A percentile compares a stretch with the other conserved stretches of the same genome.
Evolutionary conservation across 2,797 vertebrate genomes (phyloP).

Genomic region (Champsocephalus gunnari): DNA sequence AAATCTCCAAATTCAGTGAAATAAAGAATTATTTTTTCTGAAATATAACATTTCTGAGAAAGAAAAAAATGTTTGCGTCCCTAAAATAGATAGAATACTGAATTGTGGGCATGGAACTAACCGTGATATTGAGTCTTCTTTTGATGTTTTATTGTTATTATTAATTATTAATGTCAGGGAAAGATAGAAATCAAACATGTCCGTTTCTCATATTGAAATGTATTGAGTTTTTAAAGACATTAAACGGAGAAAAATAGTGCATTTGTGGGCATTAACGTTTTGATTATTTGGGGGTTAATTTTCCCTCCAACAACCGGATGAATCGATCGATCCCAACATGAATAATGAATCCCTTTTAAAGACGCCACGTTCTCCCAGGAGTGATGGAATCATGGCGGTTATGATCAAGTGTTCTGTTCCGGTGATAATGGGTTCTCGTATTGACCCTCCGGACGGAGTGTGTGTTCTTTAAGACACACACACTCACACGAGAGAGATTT

Average conservation of each 20-base stretch:
- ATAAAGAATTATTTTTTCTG: no score
- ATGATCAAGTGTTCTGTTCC: background rate
- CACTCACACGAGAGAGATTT: background rate
- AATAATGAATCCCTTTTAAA: background rate
- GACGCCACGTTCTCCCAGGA: background rate
- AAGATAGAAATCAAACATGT: no score
- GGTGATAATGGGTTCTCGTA: background rate
- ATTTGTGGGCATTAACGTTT: background rate
- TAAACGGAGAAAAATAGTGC: background rate
- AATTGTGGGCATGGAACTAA: no score
- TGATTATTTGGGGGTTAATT: background rate
- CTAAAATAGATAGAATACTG: no score
- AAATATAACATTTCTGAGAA: no score
- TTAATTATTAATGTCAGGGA: no score
- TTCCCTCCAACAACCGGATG: background rate
- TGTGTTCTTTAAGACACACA: background rate
- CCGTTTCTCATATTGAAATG: no score
- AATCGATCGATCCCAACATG: background rate
- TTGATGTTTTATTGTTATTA: no score
- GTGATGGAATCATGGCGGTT: background rate
- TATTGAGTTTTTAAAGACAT: background rate
- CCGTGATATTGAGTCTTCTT: no score
- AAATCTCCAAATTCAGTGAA: no score
- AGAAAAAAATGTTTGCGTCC: no score
- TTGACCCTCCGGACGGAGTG: background rate